Percentiles rank a stretch among this genome's conserved stretches.
Evolutionary conservation across 30 jellyfish, hydroid and myxozoan genomes (phyloP).

Genomic region (Calvadosia cruxmelitensis): DNA sequence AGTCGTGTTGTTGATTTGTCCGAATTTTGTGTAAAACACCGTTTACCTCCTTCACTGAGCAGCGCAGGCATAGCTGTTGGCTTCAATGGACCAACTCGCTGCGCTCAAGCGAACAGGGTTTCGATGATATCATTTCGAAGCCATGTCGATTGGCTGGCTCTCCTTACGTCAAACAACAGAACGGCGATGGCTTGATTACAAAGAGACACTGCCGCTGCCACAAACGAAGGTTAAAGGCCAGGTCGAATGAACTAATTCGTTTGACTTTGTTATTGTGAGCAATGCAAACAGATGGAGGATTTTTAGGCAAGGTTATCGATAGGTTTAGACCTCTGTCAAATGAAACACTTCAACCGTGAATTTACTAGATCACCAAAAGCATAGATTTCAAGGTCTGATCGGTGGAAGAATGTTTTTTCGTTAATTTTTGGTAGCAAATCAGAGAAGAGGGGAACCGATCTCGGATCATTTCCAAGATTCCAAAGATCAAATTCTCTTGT

Average conservation of each 20-base stretch:
- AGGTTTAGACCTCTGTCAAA: too few relatives aligned
- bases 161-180: not conserved
- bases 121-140: not conserved
- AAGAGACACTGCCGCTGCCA: not conserved
- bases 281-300: not conserved
- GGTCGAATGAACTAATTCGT: not conserved
- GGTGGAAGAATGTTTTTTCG: too few relatives aligned
- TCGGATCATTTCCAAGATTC: too few relatives aligned
- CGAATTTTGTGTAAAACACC: not conserved
- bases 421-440: too few relatives aligned
- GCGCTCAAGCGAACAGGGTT: not conserved
- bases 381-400: too few relatives aligned
- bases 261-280: not conserved
- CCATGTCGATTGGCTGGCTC: not conserved
- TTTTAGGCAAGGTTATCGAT: too few relatives aligned
- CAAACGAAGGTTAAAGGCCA: not conserved
- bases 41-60: not conserved
- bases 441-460: too few relatives aligned
- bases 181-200: not conserved
- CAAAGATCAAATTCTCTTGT: too few relatives aligned
- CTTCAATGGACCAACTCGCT: not conserved
- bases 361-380: too few relatives aligned
- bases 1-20: not conserved
- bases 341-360: too few relatives aligned
- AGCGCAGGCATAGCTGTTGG: not conserved